A percentile compares a stretch with the other conserved stretches of the same genome.
phyloP scores from a whole-genome alignment of 2,888 invertebrate genomes.

The Toxonevra muliebris region DNA sequence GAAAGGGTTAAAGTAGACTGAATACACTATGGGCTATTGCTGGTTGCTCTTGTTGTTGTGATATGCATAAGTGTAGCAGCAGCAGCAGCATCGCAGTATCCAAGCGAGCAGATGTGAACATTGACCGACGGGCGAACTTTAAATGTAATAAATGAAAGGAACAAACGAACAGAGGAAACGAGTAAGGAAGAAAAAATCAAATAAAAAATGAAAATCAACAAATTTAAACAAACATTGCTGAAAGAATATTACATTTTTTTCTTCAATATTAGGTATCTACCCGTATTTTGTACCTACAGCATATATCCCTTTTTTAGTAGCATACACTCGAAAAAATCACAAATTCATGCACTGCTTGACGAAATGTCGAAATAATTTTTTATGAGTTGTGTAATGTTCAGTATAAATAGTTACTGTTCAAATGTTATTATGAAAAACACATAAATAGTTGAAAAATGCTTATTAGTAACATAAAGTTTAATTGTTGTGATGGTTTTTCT shows the following conservation, averaged over 20 bases:
- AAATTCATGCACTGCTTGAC: too few relatives aligned
- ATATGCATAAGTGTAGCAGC: not conserved
- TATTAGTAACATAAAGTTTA: too few relatives aligned
- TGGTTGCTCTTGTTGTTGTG: constrained; percentile 14
- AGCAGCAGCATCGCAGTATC: not conserved
- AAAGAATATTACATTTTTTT: constrained; percentile 38
- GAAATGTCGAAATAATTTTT: too few relatives aligned
- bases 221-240: constrained; percentile 21
- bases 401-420: too few relatives aligned
- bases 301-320: too few relatives aligned
- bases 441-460: too few relatives aligned
- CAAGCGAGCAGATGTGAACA: constrained; percentile 30
- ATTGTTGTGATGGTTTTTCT: too few relatives aligned
- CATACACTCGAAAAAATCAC: too few relatives aligned
- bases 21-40: not conserved
- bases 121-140: constrained; percentile 21
- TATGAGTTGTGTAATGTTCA: too few relatives aligned
- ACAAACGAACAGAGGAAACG: too few relatives aligned
- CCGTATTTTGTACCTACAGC: too few relatives aligned
- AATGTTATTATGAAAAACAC: too few relatives aligned
- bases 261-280: constrained; percentile 11
- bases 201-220: constrained; percentile 22
- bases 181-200: not conserved
- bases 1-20: constrained; percentile 39
- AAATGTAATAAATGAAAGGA: not conserved